Evolutionary conservation across 2,113 vertebrate species (phyloP).

Genomic region (Silurus asotus): DNA sequence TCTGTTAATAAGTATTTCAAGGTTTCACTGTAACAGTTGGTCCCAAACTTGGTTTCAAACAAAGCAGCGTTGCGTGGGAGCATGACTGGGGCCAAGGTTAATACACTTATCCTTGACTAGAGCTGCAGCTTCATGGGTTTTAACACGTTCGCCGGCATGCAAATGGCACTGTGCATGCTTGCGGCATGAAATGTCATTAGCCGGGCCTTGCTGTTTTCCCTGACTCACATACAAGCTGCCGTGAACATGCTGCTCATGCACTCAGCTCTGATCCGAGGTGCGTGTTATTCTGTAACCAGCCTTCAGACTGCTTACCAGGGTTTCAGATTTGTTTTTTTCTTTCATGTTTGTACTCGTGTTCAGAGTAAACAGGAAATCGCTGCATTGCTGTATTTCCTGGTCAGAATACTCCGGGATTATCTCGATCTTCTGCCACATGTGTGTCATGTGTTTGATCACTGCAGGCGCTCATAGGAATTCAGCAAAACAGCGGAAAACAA

Average conservation of each 20-base stretch:
- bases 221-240: not conserved
- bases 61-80: not conserved
- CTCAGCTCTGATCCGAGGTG: not conserved
- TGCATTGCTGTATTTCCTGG: not conserved
- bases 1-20: constrained; percentile 16
- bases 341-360: not conserved
- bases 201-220: not conserved
- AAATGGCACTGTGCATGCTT: not conserved
- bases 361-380: not conserved
- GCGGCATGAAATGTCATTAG: not conserved
- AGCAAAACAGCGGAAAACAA: not conserved
- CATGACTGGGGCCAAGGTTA: not conserved
- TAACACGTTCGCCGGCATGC: not conserved
- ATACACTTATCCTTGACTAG: constrained; percentile 27
- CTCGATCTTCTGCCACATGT: not conserved
- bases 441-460: not conserved
- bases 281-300: constrained; percentile 6
- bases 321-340: not conserved
- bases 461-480: not conserved
- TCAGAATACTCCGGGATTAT: not conserved
- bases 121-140: constrained; percentile 30
- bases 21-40: not conserved
- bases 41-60: not conserved
- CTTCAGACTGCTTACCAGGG: not conserved
- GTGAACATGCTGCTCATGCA: not conserved